Percentiles rank a stretch among this genome's conserved stretches.
These are phyloP conservation scores for Drosophila limbata DNA, from an alignment of 2,888 invertebrate species.

Conservation along the genomic window DNA sequence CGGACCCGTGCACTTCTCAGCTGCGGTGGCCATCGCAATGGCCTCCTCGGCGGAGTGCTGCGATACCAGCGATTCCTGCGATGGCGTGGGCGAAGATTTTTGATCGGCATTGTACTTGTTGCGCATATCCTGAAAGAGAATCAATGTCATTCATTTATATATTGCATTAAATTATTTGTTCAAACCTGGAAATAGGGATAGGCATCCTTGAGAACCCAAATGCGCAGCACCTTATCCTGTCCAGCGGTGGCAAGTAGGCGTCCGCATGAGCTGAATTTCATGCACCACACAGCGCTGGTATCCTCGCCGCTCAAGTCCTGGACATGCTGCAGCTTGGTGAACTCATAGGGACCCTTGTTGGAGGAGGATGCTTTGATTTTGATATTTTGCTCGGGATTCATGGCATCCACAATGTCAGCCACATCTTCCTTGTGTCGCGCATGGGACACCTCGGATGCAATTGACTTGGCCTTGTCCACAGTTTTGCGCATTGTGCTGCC, in stretches of 20 bases:
- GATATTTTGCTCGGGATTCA: constrained; percentile 91
- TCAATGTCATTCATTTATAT: not conserved
- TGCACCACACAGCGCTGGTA: constrained; percentile 98
- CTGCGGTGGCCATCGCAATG: constrained; percentile 86
- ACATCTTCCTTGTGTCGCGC: constrained; percentile 95
- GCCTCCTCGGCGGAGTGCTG: constrained; percentile 89
- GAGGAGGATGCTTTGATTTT: constrained; percentile 97
- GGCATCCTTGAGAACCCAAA: constrained; percentile 97
- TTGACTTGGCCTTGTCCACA: constrained; percentile 95
- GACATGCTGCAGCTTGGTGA: constrained; percentile 95
- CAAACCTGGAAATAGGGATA: constrained; percentile 94
- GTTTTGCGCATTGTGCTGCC: constrained; percentile 96
- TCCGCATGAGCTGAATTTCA: constrained; percentile 99
- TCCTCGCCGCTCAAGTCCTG: constrained; percentile 94
- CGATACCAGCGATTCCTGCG: constrained; percentile 95
- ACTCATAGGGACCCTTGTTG: constrained; percentile 98
- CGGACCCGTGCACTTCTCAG: constrained; percentile 88
- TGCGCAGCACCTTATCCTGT: constrained; percentile 96
- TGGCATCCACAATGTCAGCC: constrained; percentile 93
- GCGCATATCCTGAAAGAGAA: constrained; percentile 92
- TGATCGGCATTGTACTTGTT: constrained; percentile 96
- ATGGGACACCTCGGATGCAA: constrained; percentile 95
- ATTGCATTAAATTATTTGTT: fast-evolving
- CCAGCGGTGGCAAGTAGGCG: constrained; percentile 98
- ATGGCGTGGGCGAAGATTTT: constrained; percentile 96